phyloP scores from a whole-genome alignment of 2,113 vertebrate species.

The Taxidea taxus region DNA sequence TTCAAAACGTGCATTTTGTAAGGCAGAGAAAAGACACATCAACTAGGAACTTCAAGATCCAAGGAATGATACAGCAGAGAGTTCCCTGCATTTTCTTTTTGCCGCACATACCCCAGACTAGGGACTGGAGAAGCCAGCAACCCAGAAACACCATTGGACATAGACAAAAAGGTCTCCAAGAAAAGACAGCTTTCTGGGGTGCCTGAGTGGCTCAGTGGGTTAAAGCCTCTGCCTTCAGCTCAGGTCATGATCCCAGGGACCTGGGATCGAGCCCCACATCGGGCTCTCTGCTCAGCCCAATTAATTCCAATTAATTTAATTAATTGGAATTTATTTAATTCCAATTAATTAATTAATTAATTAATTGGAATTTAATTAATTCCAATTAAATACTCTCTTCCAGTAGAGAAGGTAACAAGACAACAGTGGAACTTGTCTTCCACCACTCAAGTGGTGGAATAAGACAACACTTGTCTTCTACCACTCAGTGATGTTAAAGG shows the following conservation, averaged over 20 bases:
- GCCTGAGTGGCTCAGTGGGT: too few relatives aligned
- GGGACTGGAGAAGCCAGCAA: not conserved
- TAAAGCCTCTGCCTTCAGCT: too few relatives aligned
- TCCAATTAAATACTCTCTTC: too few relatives aligned
- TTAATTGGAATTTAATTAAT: too few relatives aligned
- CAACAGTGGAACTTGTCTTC: too few relatives aligned
- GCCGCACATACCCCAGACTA: not conserved
- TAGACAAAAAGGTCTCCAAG: not conserved
- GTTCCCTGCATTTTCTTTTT: not conserved
- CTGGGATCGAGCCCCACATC: too few relatives aligned
- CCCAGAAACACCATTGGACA: not conserved
- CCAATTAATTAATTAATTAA: too few relatives aligned
- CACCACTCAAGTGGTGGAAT: too few relatives aligned
- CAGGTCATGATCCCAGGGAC: too few relatives aligned
- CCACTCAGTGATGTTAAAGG: not conserved
- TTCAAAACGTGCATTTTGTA: not conserved
- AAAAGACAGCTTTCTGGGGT: not conserved
- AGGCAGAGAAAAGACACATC: not conserved
- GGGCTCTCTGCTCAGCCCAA: too few relatives aligned
- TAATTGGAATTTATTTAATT: too few relatives aligned
- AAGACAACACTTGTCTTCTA: not conserved
- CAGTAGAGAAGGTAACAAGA: not conserved
- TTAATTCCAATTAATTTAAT: too few relatives aligned
- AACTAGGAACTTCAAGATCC: not conserved
- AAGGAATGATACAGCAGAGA: not conserved